A percentile compares a stretch with the other conserved stretches of the same genome.
phyloP scores from a whole-genome alignment of 2,888 invertebrate species.

The Clivina fossor region DNA sequence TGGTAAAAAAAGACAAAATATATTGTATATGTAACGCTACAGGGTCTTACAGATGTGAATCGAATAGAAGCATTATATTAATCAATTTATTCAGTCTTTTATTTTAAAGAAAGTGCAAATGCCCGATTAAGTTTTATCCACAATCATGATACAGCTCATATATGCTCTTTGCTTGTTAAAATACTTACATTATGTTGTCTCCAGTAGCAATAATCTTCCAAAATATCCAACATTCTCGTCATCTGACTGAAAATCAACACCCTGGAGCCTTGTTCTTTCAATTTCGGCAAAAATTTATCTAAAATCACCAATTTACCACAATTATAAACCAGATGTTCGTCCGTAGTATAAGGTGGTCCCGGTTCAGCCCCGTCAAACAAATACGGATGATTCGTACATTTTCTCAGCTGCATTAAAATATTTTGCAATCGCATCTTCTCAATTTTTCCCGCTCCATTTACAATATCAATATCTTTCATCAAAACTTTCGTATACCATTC shows the following conservation, averaged over 20 bases:
- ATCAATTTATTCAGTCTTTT: too few species aligned
- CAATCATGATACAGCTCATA: too few species aligned
- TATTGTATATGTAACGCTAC: too few species aligned
- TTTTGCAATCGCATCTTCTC: conserved; percentile 98
- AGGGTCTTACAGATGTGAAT: too few species aligned
- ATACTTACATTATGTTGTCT: conserved; percentile 65
- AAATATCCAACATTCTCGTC: conserved; percentile 94
- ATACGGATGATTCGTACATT: conserved; percentile 98
- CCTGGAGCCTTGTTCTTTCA: conserved; percentile 88
- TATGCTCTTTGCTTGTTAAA: too few species aligned
- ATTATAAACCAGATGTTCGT: conserved; percentile 91
- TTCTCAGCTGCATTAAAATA: conserved; percentile 97
- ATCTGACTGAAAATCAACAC: conserved; percentile 96
- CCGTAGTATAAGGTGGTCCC: conserved; percentile 97
- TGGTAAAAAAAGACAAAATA: too few species aligned
- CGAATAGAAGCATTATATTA: too few species aligned
- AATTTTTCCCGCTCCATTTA: conserved; percentile 96
- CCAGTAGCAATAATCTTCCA: conserved; percentile 97
- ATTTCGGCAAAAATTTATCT: conserved; percentile 89
- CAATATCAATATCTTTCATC: conserved; percentile 98
- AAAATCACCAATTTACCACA: conserved; percentile 96
- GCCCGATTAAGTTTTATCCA: too few species aligned
- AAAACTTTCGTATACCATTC: conserved; percentile 99
- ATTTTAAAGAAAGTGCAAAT: too few species aligned
- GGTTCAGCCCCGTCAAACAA: conserved; percentile 99